Conservation (phyloP, 2,888 invertebrate genomes). For the Melanargia galathea region DNA sequence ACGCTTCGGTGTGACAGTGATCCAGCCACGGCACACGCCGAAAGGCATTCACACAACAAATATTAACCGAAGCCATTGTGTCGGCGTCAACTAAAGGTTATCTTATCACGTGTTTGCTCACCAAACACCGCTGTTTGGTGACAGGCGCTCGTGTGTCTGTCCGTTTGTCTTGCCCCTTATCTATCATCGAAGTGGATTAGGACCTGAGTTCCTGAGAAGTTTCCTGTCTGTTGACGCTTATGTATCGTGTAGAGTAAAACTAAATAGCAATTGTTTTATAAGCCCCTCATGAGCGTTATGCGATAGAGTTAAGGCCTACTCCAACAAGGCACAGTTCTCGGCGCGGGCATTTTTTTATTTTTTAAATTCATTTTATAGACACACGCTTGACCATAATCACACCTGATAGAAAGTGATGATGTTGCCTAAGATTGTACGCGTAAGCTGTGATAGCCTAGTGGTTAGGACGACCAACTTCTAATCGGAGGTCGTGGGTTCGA, state of each 20-base stretch:
- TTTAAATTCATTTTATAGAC: too few species aligned
- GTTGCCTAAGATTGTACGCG: too few species aligned
- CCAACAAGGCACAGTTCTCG: too few species aligned
- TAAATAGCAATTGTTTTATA: too few species aligned
- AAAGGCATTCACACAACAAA: constrained; percentile 75
- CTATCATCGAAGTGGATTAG: constrained; percentile 68
- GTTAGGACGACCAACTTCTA: too few species aligned
- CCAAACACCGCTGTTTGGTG: constrained; percentile 71
- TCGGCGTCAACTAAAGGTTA: constrained; percentile 76
- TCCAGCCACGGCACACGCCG: constrained; percentile 71
- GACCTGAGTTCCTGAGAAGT: constrained; percentile 58
- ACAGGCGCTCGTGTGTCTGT: constrained; percentile 76
- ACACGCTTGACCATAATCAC: too few species aligned
- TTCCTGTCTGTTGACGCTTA: constrained; percentile 35
- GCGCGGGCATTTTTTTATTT: too few species aligned
- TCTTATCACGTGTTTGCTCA: constrained; percentile 78
- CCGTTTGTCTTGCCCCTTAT: constrained; percentile 67
- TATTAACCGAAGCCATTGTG: constrained; percentile 76
- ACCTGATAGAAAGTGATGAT: too few species aligned
- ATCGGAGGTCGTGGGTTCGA: too few species aligned
- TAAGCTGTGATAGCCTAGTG: too few species aligned
- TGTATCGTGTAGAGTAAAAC: not conserved
- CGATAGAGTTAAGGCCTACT: too few species aligned
- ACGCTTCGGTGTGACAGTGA: constrained; percentile 55
- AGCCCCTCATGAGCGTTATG: too few species aligned